phyloP scores from a whole-genome alignment of 2,888 invertebrate species.

The Chloroclysta siterata region DNA sequence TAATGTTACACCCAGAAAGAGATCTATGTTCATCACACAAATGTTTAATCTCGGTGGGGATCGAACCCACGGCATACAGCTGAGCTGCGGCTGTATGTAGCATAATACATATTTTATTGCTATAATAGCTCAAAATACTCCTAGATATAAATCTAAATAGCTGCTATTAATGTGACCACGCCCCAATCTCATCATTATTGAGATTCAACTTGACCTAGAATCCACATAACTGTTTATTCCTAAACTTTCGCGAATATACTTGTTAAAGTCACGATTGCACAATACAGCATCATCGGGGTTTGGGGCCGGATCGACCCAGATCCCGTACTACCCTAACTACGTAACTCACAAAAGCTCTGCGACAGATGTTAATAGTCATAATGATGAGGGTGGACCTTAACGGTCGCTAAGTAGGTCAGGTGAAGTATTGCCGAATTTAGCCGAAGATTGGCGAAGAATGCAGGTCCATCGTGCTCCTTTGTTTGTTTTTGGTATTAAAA shows the following conservation, averaged over 20 bases:
- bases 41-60: too few relatives aligned
- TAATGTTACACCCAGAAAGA: too few relatives aligned
- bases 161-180: constrained; percentile 7
- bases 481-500: constrained; percentile 33
- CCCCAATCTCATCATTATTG: constrained; percentile 37
- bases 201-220: constrained; percentile 48
- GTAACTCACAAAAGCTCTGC: neutral
- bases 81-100: too few relatives aligned
- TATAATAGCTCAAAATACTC: too few relatives aligned
- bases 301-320: constrained; percentile 33
- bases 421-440: constrained; percentile 30
- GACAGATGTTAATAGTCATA: neutral
- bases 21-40: too few relatives aligned
- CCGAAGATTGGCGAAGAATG: constrained; percentile 32
- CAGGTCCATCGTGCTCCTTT: constrained; percentile 28
- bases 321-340: neutral
- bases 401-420: constrained; percentile 42
- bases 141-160: neutral
- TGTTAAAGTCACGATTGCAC: constrained; percentile 56
- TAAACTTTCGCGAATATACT: constrained; percentile 43
- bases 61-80: too few relatives aligned
- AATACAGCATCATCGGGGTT: constrained; percentile 50
- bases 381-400: constrained; percentile 30
- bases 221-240: constrained; percentile 39
- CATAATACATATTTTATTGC: too few relatives aligned